Evolutionary conservation across 1,140 invertebrate species (phyloP), one percentile per base, ranked within the genome.

Genomic region (Micrasema minimum): DNA sequence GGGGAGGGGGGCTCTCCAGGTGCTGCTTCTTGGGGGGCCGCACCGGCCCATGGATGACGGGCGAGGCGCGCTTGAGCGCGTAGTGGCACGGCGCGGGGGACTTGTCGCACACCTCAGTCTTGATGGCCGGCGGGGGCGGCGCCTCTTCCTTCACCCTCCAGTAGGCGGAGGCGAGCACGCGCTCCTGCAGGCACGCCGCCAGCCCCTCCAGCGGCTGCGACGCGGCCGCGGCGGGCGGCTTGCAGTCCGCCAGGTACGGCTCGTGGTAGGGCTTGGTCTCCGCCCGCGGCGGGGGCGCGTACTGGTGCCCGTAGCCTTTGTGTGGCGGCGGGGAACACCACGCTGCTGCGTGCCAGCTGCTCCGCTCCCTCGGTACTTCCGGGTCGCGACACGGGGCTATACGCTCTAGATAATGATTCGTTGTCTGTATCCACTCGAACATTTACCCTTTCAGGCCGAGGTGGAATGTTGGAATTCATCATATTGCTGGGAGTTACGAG

Each of bases 151-250:
- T 88, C 18, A 87, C 87, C 75, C 88, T 89, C 81, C 86, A 85
- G 74, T 83, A 83, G 68, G 82, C 83, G 9, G 84, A 85, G 35
- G 87, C 86, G n/a, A 93, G 81, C 74, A 93, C 91, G 76, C 92
- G 87, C 46, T 91, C 92, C 76, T 93, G 92, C 53, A 94, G 79
- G 31, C 91, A 92, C 38, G 92, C 93, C n/a, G 93, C 93, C 41
- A 95, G 78, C 22, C 93, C 92, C 87, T 87, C 84, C 18, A 87
- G 82, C 2, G 86, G 68, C 5, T 64, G 50, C 6, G 82, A 41
- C 80, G 31, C 10, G 3, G 85, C 79, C 2, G 85, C 79, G 10
- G 84, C 78, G 26, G 79, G 78, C 20, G 74, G 37, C 65, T 82
- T 81, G 10, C 74, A 78, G 66, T 80, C 79, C 16, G 74, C 77